Evolutionary conservation across 2,888 invertebrate species (phyloP), one percentile per base, ranked within the genome.

Genomic region (Choristoneura rosaceana): DNA sequence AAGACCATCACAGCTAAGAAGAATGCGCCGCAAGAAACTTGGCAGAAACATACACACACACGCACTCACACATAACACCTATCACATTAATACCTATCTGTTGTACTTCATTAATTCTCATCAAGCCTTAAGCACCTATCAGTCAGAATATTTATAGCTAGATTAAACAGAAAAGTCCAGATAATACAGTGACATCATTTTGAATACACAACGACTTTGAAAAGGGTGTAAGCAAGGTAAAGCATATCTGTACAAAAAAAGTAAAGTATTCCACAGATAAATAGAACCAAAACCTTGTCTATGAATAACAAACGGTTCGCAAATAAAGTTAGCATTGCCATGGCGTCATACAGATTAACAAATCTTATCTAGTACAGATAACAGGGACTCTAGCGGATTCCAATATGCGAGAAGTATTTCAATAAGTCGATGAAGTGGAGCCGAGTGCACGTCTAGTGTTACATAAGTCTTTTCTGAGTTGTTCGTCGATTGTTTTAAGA

Each of bases 321-420:
- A 85, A 79, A 80, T 84, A 34, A 59, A 83, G 82, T 80, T 78
- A 69, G 75, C 77, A 79, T 76, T 75, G 77, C 68, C 55, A 79
- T 87, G 83, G 76, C 87, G 86, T 86, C 88, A 87, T 80, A 71
- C 70, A 83, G 88, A 89, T 90, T 87, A 87, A 78, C 77, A 71
- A 85, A 86, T 83, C 85, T 90, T 89, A 91, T 91, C 90, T 82
- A 76, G 75, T 38, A 63, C 66, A 80, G 89, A 88, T 89, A 87
- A 84, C 82, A 76, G 50, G 74, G 74, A 74, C 75, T 76, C 74
- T 79, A 66, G 74, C 69, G 71, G 79, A 81, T 79, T 77, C 80
- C 75, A 79, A 80, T 78, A 78, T 66, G 66, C 74, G 74, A 62
- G 76, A 76, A 75, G 55, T 62, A 74, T 79, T 59, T 59, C 73